These are phyloP conservation scores for Stegophylla sp. DNA, from an alignment of 2,888 invertebrate genomes.

Conservation along the genomic window DNA sequence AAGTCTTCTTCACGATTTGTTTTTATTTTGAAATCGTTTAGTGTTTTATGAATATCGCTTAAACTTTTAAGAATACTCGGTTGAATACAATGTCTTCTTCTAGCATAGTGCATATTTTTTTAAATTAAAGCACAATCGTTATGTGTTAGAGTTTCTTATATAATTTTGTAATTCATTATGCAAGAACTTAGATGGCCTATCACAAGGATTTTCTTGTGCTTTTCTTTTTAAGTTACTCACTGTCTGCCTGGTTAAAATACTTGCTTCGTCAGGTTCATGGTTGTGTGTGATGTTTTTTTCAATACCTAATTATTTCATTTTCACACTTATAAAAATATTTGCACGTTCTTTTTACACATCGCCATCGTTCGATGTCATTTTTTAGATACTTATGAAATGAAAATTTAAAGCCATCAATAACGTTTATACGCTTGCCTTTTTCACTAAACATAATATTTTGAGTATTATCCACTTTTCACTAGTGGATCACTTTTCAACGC, in stretches of 20 bases:
- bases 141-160: not conserved
- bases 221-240: slow-evolving; percentile 26
- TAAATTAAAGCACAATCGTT: no score
- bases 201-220: slow-evolving; percentile 11
- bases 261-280: not conserved
- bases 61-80: slow-evolving; percentile 11
- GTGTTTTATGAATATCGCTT: slow-evolving; percentile 21
- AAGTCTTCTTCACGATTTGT: slow-evolving; percentile 14
- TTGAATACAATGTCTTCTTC: not conserved
- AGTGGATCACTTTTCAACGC: not conserved
- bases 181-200: slow-evolving; percentile 14
- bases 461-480: not conserved
- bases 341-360: no score
- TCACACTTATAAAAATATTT: not conserved
- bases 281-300: slow-evolving; percentile 6
- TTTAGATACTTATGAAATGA: no score
- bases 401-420: no score
- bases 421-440: not conserved
- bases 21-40: not conserved
- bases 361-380: no score
- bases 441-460: not conserved
- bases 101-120: slow-evolving; percentile 10
- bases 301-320: slow-evolving; percentile 6
- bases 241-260: not conserved
- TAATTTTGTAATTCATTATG: slow-evolving; percentile 9